Evolutionary conservation across 2,888 invertebrate species (phyloP).

Genomic region (Onthophagus sagittarius): DNA sequence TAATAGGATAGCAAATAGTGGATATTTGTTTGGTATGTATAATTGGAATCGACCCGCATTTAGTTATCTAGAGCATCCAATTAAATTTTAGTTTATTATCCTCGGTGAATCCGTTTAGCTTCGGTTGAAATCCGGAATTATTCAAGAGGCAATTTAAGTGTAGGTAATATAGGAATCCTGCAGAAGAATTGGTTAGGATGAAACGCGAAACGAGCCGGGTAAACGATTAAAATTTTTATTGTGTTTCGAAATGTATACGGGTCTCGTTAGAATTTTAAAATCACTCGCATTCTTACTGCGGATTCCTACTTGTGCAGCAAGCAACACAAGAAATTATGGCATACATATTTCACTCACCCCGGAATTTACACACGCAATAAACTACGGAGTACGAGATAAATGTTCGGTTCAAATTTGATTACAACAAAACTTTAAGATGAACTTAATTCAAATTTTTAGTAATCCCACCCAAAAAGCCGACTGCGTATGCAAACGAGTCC

Average conservation of each 20-base stretch:
- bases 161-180: neutral
- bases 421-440: neutral
- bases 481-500: neutral
- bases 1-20: too few relatives aligned
- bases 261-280: neutral
- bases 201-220: too few relatives aligned
- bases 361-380: neutral
- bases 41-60: neutral
- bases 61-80: neutral
- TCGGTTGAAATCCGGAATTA: neutral
- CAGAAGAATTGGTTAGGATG: neutral
- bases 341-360: neutral
- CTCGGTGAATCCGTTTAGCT: neutral
- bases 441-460: neutral
- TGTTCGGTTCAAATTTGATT: neutral
- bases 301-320: neutral
- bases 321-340: neutral
- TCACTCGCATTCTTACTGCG: neutral
- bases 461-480: neutral
- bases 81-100: neutral
- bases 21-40: neutral
- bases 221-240: neutral
- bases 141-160: neutral
- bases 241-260: neutral
- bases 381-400: neutral